phyloP scores from a whole-genome alignment of 2,113 vertebrate species.

The Machaerirhynchus nigripectus region DNA sequence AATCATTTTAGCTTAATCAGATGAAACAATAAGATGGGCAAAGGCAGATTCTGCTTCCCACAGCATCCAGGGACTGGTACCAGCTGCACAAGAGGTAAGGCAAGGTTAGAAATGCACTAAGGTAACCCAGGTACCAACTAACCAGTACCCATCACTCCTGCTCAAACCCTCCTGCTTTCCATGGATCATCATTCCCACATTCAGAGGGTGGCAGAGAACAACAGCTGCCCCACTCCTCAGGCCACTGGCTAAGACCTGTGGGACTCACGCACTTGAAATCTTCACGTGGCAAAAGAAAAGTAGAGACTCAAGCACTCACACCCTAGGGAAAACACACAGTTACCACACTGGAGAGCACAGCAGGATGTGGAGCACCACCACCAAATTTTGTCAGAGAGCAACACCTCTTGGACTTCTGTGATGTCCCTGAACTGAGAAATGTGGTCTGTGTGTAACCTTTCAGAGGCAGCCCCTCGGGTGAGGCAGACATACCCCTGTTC shows the following conservation, averaged over 20 bases:
- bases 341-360: accelerated
- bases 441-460: background rate
- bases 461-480: accelerated
- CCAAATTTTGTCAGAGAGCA: background rate
- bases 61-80: background rate
- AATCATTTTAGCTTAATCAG: background rate
- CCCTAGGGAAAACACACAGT: background rate
- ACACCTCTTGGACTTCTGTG: background rate
- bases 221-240: background rate
- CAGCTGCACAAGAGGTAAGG: background rate
- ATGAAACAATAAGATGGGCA: background rate
- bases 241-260: background rate
- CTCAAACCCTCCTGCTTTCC: background rate
- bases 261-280: background rate
- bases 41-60: background rate
- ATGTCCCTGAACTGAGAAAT: background rate
- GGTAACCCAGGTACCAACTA: background rate
- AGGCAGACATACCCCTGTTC: background rate
- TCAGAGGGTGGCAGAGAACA: background rate
- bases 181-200: too few relatives aligned
- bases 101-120: background rate
- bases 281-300: background rate
- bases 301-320: accelerated
- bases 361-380: too few relatives aligned
- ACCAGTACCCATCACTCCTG: background rate